Percentiles rank a stretch among this genome's conserved stretches.
phyloP scores from a whole-genome alignment of 2,888 invertebrate species.

The Pollenia griseotomentosa region DNA sequence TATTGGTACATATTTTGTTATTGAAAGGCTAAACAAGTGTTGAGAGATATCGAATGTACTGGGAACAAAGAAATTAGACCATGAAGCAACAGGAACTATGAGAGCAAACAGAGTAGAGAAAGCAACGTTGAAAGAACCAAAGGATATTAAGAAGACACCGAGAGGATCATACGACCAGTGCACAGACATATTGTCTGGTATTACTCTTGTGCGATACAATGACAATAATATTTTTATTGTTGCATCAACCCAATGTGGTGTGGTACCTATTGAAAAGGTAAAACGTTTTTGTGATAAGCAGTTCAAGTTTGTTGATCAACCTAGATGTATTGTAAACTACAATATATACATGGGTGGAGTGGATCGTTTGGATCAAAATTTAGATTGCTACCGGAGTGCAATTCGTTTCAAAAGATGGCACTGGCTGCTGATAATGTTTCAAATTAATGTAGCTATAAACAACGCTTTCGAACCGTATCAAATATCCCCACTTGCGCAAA shows the following conservation, averaged over 20 bases:
- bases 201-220: slow-evolving; percentile 23
- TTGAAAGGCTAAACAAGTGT: no score
- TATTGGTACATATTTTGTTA: no score
- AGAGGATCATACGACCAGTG: background rate
- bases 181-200: slow-evolving; percentile 12
- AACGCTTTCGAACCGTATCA: no score
- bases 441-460: no score
- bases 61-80: background rate
- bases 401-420: no score
- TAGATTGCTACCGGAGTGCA: no score
- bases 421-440: no score
- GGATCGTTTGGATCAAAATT: background rate
- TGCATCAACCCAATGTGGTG: slow-evolving; percentile 23
- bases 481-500: no score
- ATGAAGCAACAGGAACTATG: background rate
- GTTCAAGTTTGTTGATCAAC: slow-evolving; percentile 26
- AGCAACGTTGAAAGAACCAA: no score
- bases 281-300: slow-evolving; percentile 40
- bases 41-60: background rate
- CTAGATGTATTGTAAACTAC: slow-evolving; percentile 28
- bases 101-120: no score
- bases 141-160: background rate
- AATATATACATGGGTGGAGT: slow-evolving; percentile 26
- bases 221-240: slow-evolving; percentile 34
- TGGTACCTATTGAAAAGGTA: slow-evolving; percentile 28